Evolutionary conservation across 2,113 vertebrate species (phyloP).

Genomic region (Pan paniscus): DNA sequence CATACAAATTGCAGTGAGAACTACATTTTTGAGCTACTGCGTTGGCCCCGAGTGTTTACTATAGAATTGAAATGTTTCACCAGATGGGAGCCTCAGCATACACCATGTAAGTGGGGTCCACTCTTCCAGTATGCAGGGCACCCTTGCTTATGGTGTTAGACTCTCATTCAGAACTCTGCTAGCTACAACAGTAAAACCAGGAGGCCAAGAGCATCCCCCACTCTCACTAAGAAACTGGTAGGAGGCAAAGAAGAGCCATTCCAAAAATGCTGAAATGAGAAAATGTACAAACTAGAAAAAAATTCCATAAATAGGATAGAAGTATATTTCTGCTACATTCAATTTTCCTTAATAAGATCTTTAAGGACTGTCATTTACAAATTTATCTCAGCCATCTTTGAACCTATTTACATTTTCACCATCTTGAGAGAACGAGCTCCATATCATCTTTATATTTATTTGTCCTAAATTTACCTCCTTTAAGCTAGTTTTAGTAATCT

Average conservation of each 20-base stretch:
- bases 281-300: background rate
- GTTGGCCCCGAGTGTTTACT: background rate
- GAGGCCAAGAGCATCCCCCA: background rate
- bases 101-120: rapidly evolving
- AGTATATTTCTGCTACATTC: background rate
- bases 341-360: conserved; percentile 8
- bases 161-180: background rate
- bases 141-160: too few species aligned
- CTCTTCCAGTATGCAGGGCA: too few species aligned
- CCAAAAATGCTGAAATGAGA: background rate
- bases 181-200: background rate
- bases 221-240: background rate
- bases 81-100: background rate
- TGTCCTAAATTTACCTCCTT: conserved; percentile 32
- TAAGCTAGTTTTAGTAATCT: conserved; percentile 7
- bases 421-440: conserved; percentile 1
- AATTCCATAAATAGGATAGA: conserved; percentile 11
- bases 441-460: conserved; percentile 20
- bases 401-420: conserved; percentile 46
- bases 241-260: background rate
- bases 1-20: background rate
- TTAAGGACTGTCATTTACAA: conserved; percentile 4
- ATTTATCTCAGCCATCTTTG: conserved; percentile 35
- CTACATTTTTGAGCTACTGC: background rate
- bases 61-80: background rate